Base-by-base conservation (phyloP, 1,140 invertebrate genomes). In the Panulirus ornatus region DNA sequence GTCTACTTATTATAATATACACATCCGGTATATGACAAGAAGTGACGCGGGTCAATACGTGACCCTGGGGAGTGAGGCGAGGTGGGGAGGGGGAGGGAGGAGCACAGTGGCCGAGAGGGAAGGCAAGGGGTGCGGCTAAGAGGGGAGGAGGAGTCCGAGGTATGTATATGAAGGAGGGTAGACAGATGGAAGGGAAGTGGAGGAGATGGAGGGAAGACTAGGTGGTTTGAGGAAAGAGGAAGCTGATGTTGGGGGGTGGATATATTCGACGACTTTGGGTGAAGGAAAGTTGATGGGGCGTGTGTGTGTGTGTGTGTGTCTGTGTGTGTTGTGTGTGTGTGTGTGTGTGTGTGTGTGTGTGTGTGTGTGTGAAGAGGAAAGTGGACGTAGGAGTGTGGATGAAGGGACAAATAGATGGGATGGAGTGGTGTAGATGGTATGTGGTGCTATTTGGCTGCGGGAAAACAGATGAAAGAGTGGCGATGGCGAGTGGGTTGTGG, bases 161-260 rank as follows among this genome's bases (percentile, higher is more conserved):
- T 40, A 36, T 36, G n/a, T 36, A 19, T 27, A 36, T 38, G 34
- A 38, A 78, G 38, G 75, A 22, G n/a, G 14, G 42, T n/a, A n/a
- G 9, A 27, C 3, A 11, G 42, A 27, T 5, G 27, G 38, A 5
- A 79, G 76, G 38, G 40, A 30, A 27, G 27, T 14, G 44, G n/a
- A 79, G n/a, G 38, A 19, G 30, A 42, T n/a, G 19, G 40, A 51
- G n/a, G 6, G 63, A 66, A 34, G 63, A 6, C 5, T 3, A 27
- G 63, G 63, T n/a, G n/a, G n/a, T n/a, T n/a, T n/a, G 63, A 66
- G 63, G 63, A 34, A 66, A 66, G 63, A 19, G 30, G 22, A 66
- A 34, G 63, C n/a, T n/a, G n/a, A 47, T 5, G 44, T 5, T 47
- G 44, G 44, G 54, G n/a, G n/a, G n/a, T n/a, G n/a, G n/a, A n/a